phyloP scores from a whole-genome alignment of 92 coral and sea anemone species.

The Zoanthus sansibaricus region DNA sequence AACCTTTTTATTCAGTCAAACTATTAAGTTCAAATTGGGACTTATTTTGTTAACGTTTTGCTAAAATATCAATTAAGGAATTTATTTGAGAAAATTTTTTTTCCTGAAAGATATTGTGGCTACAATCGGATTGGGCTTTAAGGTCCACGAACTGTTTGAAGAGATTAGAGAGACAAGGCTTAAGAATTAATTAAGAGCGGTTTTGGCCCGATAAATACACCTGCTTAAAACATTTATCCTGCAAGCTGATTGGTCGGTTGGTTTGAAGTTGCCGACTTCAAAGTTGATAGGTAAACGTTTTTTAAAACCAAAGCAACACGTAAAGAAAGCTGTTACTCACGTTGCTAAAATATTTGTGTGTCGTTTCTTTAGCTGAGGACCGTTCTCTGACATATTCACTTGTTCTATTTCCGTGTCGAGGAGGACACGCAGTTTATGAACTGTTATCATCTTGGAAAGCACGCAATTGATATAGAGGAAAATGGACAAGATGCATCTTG shows the following conservation, averaged over 20 bases:
- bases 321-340: neutral
- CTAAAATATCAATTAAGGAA: no score
- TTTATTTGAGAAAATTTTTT: neutral
- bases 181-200: slow-evolving; percentile 44
- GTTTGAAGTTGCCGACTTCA: slow-evolving; percentile 18
- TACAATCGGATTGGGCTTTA: neutral
- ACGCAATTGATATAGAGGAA: neutral
- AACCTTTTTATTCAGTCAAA: no score
- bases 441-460: neutral
- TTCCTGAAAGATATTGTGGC: neutral
- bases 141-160: neutral
- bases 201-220: slow-evolving; percentile 44
- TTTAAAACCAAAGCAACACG: slow-evolving; percentile 7
- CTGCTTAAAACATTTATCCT: slow-evolving; percentile 9
- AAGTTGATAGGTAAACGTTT: neutral
- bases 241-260: slow-evolving; percentile 37
- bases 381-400: neutral
- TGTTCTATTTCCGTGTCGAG: neutral
- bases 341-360: neutral
- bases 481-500: slow-evolving; percentile 25
- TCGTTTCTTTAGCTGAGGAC: neutral
- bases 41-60: no score
- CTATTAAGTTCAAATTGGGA: neutral
- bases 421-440: neutral
- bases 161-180: slow-evolving; percentile 28